These are phyloP conservation scores for Habrosyne pyritoides DNA, from an alignment of 2,888 invertebrate species.

Conservation along the genomic window DNA sequence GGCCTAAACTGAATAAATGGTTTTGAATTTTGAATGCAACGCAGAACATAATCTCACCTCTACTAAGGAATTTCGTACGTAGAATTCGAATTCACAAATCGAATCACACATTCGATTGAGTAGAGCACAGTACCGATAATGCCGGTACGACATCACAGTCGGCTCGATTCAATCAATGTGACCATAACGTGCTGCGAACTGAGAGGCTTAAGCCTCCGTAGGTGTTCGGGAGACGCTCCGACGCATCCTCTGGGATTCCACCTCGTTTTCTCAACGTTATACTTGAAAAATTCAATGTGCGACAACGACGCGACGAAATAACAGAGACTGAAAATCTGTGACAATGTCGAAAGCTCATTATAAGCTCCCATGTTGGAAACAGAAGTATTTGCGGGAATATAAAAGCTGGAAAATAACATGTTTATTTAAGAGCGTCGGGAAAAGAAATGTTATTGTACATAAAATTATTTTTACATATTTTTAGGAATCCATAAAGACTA, in stretches of 20 bases:
- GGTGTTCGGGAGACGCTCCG: conserved; percentile 53
- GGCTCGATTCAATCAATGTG: conserved; percentile 53
- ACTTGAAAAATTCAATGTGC: conserved; percentile 73
- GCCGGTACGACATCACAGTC: conserved; percentile 14
- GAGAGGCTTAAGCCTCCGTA: conserved; percentile 62
- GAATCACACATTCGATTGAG: conserved; percentile 4
- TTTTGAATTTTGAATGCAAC: neutral
- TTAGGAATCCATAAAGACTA: neutral
- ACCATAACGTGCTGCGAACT: conserved; percentile 36
- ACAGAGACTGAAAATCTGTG: conserved; percentile 18
- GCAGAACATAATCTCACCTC: neutral
- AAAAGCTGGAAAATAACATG: conserved; percentile 15
- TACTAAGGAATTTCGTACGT: conserved; percentile 4
- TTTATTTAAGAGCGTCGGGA: conserved; percentile 14
- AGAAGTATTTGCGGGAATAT: conserved; percentile 13
- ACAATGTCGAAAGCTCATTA: conserved; percentile 11
- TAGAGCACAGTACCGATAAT: conserved; percentile 13
- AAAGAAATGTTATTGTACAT: too few relatives aligned
- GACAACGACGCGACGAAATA: conserved; percentile 32
- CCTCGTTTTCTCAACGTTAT: conserved; percentile 38
- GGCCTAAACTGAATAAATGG: too few relatives aligned
- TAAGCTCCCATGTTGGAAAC: conserved; percentile 6
- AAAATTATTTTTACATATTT: too few relatives aligned
- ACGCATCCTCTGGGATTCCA: conserved; percentile 69
- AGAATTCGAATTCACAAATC: conserved; percentile 5